A percentile compares a stretch with the other conserved stretches of the same genome.
These are phyloP conservation scores for Pipra filicauda DNA, from an alignment of 2,113 vertebrate species.

Conservation along the genomic window DNA sequence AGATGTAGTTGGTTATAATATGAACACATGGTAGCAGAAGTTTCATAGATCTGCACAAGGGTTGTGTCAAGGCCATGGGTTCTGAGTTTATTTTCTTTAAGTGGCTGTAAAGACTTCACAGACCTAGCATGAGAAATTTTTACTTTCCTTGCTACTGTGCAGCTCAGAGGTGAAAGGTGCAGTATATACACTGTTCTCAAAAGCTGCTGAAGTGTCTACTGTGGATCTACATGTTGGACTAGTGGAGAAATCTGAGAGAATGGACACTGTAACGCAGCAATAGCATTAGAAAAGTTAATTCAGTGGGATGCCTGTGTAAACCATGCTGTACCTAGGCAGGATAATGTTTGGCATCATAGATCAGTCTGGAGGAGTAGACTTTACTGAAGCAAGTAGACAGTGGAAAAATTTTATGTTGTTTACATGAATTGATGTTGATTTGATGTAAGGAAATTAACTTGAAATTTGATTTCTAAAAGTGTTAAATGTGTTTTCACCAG, in stretches of 20 bases:
- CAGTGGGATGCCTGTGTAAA: background rate
- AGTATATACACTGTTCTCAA: background rate
- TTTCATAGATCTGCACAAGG: background rate
- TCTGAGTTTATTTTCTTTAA: background rate
- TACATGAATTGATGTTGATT: background rate
- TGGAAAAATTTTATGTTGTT: background rate
- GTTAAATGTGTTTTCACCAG: background rate
- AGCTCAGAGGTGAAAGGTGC: background rate
- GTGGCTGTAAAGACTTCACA: background rate
- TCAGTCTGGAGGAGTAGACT: background rate
- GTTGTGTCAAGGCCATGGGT: fast-evolving
- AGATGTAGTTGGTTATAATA: background rate
- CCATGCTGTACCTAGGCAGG: background rate
- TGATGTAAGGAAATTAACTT: background rate
- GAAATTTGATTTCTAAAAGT: background rate
- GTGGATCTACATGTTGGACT: background rate
- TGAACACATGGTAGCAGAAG: background rate
- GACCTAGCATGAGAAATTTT: background rate
- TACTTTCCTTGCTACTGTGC: background rate
- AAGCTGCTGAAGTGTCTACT: background rate
- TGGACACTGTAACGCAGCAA: background rate
- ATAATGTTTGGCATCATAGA: background rate
- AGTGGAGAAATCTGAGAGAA: background rate
- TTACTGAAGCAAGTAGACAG: background rate
- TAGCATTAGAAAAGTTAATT: background rate